Evolutionary conservation across 92 coral and sea anemone genomes (phyloP).

Genomic region (Epizoanthus scotinus): DNA sequence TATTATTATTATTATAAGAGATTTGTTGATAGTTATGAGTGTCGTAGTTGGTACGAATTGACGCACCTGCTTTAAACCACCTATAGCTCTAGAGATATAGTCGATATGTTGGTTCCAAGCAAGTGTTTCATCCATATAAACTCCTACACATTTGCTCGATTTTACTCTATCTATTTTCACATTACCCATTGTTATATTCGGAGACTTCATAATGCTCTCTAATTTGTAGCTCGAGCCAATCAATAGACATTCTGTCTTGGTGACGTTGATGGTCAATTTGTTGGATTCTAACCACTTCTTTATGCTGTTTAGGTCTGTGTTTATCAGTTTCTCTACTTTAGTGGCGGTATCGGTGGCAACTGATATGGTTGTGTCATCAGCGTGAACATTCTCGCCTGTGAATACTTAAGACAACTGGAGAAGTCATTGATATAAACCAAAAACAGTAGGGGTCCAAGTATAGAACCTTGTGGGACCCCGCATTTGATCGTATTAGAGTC

Average conservation of each 20-base stretch:
- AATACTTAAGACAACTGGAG: too few species aligned
- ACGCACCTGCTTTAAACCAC: conserved; percentile 52
- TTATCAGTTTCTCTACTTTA: not conserved
- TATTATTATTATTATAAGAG: too few species aligned
- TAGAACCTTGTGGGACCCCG: too few species aligned
- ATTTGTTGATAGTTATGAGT: conserved; percentile 39
- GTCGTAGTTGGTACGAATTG: conserved; percentile 25
- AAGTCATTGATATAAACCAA: too few species aligned
- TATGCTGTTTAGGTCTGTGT: conserved; percentile 26
- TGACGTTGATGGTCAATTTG: conserved; percentile 42
- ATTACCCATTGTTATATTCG: not conserved
- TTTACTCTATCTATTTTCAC: conserved; percentile 24
- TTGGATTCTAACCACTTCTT: conserved; percentile 41
- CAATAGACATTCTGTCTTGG: conserved; percentile 48
- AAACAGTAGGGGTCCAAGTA: too few species aligned
- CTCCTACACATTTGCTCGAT: conserved; percentile 15
- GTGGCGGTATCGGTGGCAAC: too few species aligned
- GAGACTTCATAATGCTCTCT: conserved; percentile 9
- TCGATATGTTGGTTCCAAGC: conserved; percentile 29
- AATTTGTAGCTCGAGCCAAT: conserved; percentile 19
- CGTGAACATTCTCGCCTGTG: too few species aligned
- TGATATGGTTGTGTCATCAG: too few species aligned
- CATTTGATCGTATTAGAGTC: too few species aligned
- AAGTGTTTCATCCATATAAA: conserved; percentile 9
- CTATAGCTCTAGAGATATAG: conserved; percentile 27